These are phyloP conservation scores for Tapirus terrestris DNA, from an alignment of 2,113 vertebrate species.

Conservation along the genomic window DNA sequence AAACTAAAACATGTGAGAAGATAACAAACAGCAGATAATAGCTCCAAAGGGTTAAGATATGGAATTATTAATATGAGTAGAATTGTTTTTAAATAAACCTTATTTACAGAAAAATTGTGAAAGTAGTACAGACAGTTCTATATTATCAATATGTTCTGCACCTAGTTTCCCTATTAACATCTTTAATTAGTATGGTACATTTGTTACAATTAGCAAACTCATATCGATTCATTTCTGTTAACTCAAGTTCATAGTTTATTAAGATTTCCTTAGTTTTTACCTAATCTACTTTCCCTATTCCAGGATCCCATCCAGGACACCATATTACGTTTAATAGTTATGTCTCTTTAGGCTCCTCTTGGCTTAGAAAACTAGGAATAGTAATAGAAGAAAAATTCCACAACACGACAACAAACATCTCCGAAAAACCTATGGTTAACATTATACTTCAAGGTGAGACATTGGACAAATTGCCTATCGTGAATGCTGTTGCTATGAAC, in stretches of 20 bases:
- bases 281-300: not conserved
- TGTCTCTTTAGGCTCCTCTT: not conserved
- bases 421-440: not conserved
- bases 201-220: not conserved
- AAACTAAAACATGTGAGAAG: not conserved
- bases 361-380: not conserved
- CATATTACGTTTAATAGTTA: not conserved
- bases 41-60: not conserved
- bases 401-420: not conserved
- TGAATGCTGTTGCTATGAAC: not conserved
- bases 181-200: not conserved
- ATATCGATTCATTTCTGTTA: not conserved
- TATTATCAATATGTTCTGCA: not conserved
- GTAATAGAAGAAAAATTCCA: not conserved
- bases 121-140: not conserved
- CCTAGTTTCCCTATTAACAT: not conserved
- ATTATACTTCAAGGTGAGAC: not conserved
- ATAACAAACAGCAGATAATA: not conserved
- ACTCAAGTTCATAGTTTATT: not conserved
- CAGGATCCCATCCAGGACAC: not conserved
- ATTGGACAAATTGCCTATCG: not conserved
- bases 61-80: not conserved
- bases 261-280: not conserved
- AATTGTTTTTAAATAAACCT: not conserved
- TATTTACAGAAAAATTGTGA: not conserved